A percentile compares a stretch with the other conserved stretches of the same genome.
Evolutionary conservation across 2,113 vertebrate species (phyloP).

Genomic region (Eublepharis macularius): DNA sequence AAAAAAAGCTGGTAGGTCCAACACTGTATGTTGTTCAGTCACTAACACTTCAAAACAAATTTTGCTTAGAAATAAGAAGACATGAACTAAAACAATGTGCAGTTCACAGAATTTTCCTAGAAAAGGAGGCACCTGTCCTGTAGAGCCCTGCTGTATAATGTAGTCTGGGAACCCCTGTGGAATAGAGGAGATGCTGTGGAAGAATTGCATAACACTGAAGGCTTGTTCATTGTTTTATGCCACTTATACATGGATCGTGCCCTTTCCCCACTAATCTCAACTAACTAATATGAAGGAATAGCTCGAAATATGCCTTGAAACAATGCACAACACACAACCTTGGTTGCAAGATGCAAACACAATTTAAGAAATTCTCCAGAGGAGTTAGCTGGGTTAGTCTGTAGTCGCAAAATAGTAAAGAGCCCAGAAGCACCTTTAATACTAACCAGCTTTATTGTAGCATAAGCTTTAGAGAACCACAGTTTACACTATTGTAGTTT

Average conservation of each 20-base stretch:
- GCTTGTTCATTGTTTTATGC: neutral
- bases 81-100: rapidly evolving
- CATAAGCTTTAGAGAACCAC: no score
- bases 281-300: no score
- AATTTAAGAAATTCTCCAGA: no score
- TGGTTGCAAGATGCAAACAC: no score
- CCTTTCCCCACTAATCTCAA: neutral
- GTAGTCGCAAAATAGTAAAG: no score
- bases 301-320: no score
- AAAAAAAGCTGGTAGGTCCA: no score
- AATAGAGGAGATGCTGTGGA: rapidly evolving
- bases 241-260: neutral
- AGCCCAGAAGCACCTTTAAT: no score
- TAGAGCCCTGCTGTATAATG: neutral
- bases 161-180: rapidly evolving
- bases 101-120: neutral
- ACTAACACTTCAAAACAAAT: neutral
- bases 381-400: no score
- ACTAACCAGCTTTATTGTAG: no score
- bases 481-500: no score
- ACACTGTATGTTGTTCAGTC: neutral
- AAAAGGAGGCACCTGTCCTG: neutral
- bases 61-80: neutral
- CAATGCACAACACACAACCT: no score
- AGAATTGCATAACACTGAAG: neutral